These are phyloP conservation scores for Petrolisthes manimaculis DNA, from an alignment of 2,888 invertebrate genomes.

Conservation along the genomic window DNA sequence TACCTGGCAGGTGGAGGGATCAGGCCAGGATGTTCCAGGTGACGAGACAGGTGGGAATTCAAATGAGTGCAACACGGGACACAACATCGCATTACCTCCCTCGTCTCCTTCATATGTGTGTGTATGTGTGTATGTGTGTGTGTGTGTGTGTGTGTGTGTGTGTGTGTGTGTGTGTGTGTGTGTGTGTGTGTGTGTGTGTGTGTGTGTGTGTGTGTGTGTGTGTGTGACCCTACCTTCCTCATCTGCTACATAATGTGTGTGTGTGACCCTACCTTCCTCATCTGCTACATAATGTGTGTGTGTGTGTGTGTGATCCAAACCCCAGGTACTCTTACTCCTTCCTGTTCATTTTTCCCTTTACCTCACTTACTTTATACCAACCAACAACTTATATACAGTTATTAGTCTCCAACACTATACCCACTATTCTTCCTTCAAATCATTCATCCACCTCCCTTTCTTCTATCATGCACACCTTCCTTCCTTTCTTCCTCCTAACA, in stretches of 20 bases:
- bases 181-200: too few species aligned
- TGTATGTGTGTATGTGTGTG: background rate
- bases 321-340: background rate
- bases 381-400: background rate
- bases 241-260: too few species aligned
- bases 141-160: too few species aligned
- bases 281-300: too few species aligned
- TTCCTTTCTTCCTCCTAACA: background rate
- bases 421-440: background rate
- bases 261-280: too few species aligned
- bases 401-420: background rate
- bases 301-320: background rate
- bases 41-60: conserved; percentile 37
- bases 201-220: too few species aligned
- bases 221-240: too few species aligned
- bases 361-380: background rate
- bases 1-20: conserved; percentile 35
- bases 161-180: too few species aligned
- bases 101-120: background rate
- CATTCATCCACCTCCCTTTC: background rate
- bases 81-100: conserved; percentile 24
- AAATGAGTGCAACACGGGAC: conserved; percentile 24
- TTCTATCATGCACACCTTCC: background rate
- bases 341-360: background rate
- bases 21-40: conserved; percentile 34